A percentile compares a stretch with the other conserved stretches of the same genome.
These are phyloP conservation scores for Cranoglanis bouderius DNA, from an alignment of 2,113 vertebrate species.

Conservation along the genomic window DNA sequence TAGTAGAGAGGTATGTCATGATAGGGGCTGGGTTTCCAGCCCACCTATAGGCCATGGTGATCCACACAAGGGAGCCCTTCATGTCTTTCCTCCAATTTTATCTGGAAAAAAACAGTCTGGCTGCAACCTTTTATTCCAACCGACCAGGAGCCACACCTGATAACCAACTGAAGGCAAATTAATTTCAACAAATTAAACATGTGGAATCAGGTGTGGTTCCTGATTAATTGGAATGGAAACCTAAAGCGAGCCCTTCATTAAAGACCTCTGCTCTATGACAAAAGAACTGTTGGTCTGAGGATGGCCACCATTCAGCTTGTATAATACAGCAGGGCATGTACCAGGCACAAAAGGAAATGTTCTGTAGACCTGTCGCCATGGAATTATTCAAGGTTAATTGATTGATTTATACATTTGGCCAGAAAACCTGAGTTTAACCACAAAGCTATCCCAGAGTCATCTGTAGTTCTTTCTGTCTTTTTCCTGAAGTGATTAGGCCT, in stretches of 20 bases:
- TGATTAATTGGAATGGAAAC: not conserved
- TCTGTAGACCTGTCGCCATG: not conserved
- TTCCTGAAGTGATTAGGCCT: not conserved
- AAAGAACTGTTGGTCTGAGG: not conserved
- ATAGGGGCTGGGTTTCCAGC: not conserved
- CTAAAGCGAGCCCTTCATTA: not conserved
- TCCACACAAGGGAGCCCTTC: no score
- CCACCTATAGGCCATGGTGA: no score
- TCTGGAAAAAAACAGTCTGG: no score
- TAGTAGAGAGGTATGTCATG: not conserved
- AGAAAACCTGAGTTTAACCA: no score
- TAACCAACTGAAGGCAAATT: not conserved
- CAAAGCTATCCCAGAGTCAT: no score
- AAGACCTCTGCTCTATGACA: not conserved
- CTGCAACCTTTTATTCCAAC: not conserved
- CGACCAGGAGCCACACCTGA: not conserved
- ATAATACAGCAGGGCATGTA: not conserved
- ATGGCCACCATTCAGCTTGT: not conserved
- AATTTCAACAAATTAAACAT: not conserved
- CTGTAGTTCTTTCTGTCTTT: not conserved
- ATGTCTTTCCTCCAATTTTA: not conserved
- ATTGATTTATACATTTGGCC: not conserved
- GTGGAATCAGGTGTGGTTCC: not conserved
- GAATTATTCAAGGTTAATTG: not conserved
- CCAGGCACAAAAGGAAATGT: not conserved